Base-by-base conservation (phyloP, 2,797 vertebrate genomes). In the Enteromius trimaculatus region DNA sequence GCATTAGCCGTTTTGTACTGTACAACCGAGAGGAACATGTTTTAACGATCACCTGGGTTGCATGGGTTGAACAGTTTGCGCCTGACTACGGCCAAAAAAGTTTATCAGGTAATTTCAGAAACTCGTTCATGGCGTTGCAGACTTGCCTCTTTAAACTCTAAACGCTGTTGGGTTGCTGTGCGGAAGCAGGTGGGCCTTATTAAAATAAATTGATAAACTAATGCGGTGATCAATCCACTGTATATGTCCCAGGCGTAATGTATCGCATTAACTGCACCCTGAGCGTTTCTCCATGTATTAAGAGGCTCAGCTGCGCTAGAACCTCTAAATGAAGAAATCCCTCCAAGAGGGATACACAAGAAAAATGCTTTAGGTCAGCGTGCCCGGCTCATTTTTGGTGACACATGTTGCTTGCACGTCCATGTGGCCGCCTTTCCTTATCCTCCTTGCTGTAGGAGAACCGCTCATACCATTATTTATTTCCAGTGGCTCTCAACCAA, bases 331-430 rank as follows among this genome's bases (percentile, higher is more conserved):
- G 65, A 86, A 82, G 79, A 85, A 87, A 85, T 78, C n/a, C 66
- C 60, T 64, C 60, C 79, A 68, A 69, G 75, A 88, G 77, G 55
- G 79, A 87, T 85, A 83, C 80, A 72, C 78, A 86, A 80, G 79
- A 81, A 80, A 85, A 89, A 89, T 87, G 84, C 82, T 87, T 86
- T 86, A 85, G 86, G 86, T 80, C 66, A 70, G 58, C 31, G 55
- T 42, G 37, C 49, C 64, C 62, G 16, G 80, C 85, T 90, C 87
- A 81, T 77, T 84, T 83, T 69, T 78, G 77, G 77, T 68, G 84
- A 79, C 76, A 84, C 37, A 21, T 64, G 39, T 53, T 39, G 66
- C 82, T 49, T 37, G 31, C 9, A 14, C 39, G 19, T 65, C 31
- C 19, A n/a, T 62, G 66, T 76, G 31, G 29, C 62, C 19, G 1